These are phyloP conservation scores for Gambusia holbrooki DNA, from an alignment of 2,113 vertebrate genomes.

Conservation along the genomic window DNA sequence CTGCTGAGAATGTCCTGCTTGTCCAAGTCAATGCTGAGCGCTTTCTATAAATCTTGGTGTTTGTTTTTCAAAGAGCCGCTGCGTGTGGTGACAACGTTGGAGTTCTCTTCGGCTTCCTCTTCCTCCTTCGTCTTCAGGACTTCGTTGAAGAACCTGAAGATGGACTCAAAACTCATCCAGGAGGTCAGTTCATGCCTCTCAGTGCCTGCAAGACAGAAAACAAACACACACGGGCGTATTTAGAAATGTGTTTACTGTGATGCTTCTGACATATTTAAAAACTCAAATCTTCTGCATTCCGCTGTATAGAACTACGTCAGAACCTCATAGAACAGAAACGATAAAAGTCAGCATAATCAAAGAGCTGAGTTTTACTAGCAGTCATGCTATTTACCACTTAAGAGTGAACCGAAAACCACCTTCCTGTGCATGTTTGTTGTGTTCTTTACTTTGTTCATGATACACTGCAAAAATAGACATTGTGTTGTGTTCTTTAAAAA, in stretches of 20 bases:
- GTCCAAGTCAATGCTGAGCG: conserved; percentile 31
- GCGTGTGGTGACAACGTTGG: conserved; percentile 81
- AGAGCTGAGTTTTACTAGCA: no score
- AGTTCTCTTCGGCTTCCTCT: conserved; percentile 79
- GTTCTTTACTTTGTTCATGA: neutral
- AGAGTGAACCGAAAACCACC: neutral
- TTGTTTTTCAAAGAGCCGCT: conserved; percentile 91
- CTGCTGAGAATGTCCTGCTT: conserved; percentile 12
- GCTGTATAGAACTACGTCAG: neutral
- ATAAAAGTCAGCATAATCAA: neutral
- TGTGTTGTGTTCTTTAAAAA: no score
- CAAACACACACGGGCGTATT: conserved; percentile 10
- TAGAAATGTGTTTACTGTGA: conserved; percentile 13
- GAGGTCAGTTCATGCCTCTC: conserved; percentile 96
- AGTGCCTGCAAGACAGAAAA: conserved; percentile 82
- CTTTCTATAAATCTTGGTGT: conserved; percentile 88
- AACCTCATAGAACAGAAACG: neutral
- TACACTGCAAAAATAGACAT: neutral
- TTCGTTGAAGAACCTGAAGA: conserved; percentile 91
- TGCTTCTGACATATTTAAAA: conserved; percentile 14
- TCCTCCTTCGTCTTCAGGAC: conserved; percentile 84
- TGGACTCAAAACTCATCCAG: conserved; percentile 93
- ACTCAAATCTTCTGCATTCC: neutral
- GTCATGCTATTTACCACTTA: neutral
- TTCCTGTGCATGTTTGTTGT: neutral